Evolutionary conservation across 2,113 vertebrate species (phyloP).

Genomic region (Gopherus flavomarginatus): DNA sequence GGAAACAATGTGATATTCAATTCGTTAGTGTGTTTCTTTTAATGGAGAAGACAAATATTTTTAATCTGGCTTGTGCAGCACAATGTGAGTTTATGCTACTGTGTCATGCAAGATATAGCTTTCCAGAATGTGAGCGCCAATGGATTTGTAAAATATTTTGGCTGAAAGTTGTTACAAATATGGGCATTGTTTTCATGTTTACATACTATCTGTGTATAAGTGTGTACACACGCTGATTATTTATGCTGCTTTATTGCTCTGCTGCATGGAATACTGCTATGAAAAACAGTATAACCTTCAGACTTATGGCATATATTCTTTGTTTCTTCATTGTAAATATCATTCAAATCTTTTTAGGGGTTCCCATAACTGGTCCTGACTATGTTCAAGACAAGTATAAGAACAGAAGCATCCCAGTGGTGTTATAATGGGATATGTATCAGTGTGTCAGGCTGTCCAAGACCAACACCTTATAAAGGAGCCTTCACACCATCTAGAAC

Average conservation of each 20-base stretch:
- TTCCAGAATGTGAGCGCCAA: not conserved
- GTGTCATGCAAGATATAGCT: not conserved
- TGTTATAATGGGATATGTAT: not conserved
- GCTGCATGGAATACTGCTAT: not conserved
- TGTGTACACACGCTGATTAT: rapidly evolving
- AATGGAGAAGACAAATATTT: constrained; percentile 3
- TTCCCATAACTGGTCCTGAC: not conserved
- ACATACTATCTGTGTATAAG: rapidly evolving
- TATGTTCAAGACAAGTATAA: not conserved
- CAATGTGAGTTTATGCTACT: not conserved
- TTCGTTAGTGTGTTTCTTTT: not conserved
- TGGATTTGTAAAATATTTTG: not conserved
- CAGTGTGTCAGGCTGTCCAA: not conserved
- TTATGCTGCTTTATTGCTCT: not conserved
- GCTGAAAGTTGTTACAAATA: not conserved
- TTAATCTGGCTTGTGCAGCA: not conserved
- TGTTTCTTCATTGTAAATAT: not conserved
- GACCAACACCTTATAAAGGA: not conserved
- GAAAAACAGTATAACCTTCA: not conserved
- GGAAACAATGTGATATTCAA: not conserved
- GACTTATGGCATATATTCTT: not conserved
- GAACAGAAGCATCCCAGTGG: not conserved
- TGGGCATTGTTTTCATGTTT: not conserved
- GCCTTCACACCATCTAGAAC: not conserved
- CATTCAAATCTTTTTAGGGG: not conserved